Percentiles rank a stretch among this genome's conserved stretches.
phyloP scores from a whole-genome alignment of 2,113 vertebrate species.

The Mastomys natalensis region DNA sequence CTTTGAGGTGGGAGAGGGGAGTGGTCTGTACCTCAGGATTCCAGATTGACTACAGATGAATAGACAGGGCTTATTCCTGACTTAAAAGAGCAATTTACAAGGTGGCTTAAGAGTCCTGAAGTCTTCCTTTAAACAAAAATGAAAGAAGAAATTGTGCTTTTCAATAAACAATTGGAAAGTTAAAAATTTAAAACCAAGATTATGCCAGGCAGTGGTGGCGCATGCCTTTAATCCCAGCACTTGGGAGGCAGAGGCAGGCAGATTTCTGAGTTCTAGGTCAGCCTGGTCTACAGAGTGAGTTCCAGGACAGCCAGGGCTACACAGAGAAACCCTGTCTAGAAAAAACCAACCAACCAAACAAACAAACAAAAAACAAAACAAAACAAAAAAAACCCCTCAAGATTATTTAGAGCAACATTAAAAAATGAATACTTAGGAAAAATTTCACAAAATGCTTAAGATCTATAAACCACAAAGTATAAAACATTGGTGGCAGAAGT shows the following conservation, averaged over 20 bases:
- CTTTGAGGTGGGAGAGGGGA: neutral
- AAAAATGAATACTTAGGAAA: conserved; percentile 32
- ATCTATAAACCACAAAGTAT: neutral
- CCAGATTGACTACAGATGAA: neutral
- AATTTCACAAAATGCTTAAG: conserved; percentile 34
- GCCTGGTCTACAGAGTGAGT: too few relatives aligned
- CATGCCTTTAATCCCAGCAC: too few relatives aligned
- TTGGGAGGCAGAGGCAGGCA: too few relatives aligned
- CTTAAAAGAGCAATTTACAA: neutral
- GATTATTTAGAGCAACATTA: neutral
- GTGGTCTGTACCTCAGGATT: neutral
- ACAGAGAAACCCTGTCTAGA: too few relatives aligned
- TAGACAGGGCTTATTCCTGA: neutral
- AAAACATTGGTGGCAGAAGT: neutral
- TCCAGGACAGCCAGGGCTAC: too few relatives aligned
- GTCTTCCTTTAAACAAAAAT: conserved; percentile 12
- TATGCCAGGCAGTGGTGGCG: too few relatives aligned
- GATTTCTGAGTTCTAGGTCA: too few relatives aligned
- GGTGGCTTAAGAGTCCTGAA: neutral
- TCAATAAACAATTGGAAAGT: neutral
- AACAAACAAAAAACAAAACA: too few relatives aligned
- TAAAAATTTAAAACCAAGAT: neutral
- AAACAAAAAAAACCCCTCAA: too few relatives aligned
- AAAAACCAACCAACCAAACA: too few relatives aligned
- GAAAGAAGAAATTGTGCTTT: neutral